Conservation (phyloP, 2,888 invertebrate species). For the Ormyrus nitidulus region DNA sequence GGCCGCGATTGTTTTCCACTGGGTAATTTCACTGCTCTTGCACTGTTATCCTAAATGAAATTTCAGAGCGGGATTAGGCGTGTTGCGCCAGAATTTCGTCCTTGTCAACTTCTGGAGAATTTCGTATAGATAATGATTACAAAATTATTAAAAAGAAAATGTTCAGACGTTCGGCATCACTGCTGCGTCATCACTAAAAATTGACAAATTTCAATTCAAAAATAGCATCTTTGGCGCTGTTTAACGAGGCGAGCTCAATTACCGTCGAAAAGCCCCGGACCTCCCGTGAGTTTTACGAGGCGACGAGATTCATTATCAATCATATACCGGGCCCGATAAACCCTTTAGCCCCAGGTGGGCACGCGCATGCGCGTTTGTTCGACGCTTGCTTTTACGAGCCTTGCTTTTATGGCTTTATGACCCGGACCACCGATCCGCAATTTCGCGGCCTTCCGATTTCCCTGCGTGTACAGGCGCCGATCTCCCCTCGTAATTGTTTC, state of each 20-base stretch:
- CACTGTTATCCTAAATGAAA: too few relatives aligned
- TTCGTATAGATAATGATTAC: too few relatives aligned
- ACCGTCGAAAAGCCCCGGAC: slow-evolving; percentile 56
- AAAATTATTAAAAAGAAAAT: too few relatives aligned
- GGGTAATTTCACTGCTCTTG: too few relatives aligned
- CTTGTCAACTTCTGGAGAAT: too few relatives aligned
- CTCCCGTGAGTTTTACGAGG: slow-evolving; percentile 64
- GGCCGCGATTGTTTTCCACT: too few relatives aligned
- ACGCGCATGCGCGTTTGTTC: slow-evolving; percentile 46
- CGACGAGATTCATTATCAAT: slow-evolving; percentile 63
- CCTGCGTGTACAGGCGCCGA: slow-evolving; percentile 62
- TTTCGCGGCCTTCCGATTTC: slow-evolving; percentile 61
- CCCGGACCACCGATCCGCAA: slow-evolving; percentile 23
- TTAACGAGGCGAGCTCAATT: slow-evolving; percentile 60
- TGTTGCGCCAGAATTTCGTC: too few relatives aligned
- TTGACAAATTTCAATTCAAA: too few relatives aligned
- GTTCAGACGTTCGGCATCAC: too few relatives aligned
- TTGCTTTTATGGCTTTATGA: slow-evolving; percentile 61
- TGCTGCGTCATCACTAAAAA: too few relatives aligned
- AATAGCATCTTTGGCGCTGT: too few relatives aligned
- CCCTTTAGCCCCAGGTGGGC: not conserved
- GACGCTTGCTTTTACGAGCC: slow-evolving; percentile 59
- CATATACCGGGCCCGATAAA: slow-evolving; percentile 50
- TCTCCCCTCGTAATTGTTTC: slow-evolving; percentile 59
- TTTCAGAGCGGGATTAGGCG: too few relatives aligned